Evolutionary conservation across 2,888 invertebrate genomes (phyloP), one percentile per base, ranked within the genome.

Genomic region (Philereme transversata): DNA sequence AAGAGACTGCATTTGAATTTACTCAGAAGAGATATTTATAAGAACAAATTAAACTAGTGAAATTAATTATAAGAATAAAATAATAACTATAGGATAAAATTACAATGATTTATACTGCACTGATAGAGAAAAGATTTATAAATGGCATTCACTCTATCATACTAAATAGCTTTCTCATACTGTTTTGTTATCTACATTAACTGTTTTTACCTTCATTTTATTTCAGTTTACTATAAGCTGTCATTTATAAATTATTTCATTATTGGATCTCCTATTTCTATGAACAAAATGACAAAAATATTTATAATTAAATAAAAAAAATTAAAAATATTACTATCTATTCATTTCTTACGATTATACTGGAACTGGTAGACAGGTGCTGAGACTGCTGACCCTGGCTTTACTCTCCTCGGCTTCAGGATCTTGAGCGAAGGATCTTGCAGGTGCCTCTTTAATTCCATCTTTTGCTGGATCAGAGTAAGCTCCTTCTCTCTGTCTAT

Each of bases 331-430:
- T 62, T 44, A 67, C 52, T 51, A 34, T 10, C 40, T 48, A 35
- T 75, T 94, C 88, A 97, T 87, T 95, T 95, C 81, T 97, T 97
- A 70, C 98, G 93, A 81, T 97, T 95, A 78, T 95, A 97, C 70
- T 95, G 95, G 93, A 97, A 98, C 73, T 94, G 90, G 80, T 96
- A 97, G 4, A 97, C 93, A 0, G 97, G 96, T 0, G 97, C 95
- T 0, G 94, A 82, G 9, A 93, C 86, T 70, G 95, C 95, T 0
- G 95, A 95, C 2, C 94, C 97, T 5, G 83, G 81, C 57, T 92
- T 92, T 1, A 97, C 75, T 69, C 92, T 90, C 75, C 94, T 95
- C 0, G 97, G 96, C 71, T 95, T 95, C 48, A 95, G 74, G 0
- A 92, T 76, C 49, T 94, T 94, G 52, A 94, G 95, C 2, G 67